A percentile compares a stretch with the other conserved stretches of the same genome.
Evolutionary conservation across 2,113 vertebrate species (phyloP).

Genomic region (Falcunculus frontatus): DNA sequence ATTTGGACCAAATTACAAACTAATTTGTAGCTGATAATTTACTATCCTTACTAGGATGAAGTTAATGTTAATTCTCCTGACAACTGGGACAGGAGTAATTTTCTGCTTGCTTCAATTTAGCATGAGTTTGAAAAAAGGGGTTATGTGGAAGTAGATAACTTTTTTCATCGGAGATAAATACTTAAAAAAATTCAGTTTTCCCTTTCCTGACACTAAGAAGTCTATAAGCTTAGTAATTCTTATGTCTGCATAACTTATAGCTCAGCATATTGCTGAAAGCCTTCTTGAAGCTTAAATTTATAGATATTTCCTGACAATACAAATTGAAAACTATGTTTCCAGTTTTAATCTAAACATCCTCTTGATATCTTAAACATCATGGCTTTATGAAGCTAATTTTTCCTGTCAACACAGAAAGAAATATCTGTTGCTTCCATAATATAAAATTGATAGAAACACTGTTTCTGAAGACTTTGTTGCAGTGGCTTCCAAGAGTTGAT

Average conservation of each 20-base stretch:
- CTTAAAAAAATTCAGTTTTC: not conserved
- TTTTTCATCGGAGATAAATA: not conserved
- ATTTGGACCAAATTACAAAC: not conserved
- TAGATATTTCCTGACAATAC: not conserved
- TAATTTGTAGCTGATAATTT: not conserved
- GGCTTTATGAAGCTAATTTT: not conserved
- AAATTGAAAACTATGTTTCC: not conserved
- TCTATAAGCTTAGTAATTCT: not conserved
- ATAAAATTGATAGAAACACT: not conserved
- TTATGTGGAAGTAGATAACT: not conserved
- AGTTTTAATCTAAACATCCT: not conserved
- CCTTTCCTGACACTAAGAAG: not conserved
- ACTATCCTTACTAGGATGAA: not conserved
- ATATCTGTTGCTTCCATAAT: not conserved
- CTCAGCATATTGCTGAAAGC: not conserved
- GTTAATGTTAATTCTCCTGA: not conserved
- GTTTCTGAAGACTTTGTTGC: not conserved
- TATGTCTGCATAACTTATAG: not conserved
- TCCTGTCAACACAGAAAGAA: not conserved
- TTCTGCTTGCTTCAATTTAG: not conserved
- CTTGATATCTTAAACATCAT: not conserved
- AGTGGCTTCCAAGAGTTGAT: not conserved
- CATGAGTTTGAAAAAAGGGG: fast-evolving
- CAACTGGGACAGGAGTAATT: not conserved
- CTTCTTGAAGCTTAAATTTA: not conserved